These are phyloP conservation scores for Ivindomyrus marchei DNA, from an alignment of 2,113 vertebrate genomes.

Conservation along the genomic window DNA sequence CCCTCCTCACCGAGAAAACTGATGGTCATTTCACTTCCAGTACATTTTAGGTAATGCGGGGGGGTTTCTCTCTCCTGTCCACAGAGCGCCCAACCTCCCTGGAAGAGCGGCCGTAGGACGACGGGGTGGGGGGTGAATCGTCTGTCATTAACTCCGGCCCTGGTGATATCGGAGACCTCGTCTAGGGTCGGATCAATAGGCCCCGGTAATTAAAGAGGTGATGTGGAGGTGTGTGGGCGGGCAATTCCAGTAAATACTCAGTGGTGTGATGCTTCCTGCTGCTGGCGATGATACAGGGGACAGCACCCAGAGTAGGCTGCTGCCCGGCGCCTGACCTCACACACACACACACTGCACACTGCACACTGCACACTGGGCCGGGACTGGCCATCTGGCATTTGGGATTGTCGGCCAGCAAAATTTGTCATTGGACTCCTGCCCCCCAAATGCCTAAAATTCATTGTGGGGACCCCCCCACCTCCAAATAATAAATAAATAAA, in stretches of 20 bases:
- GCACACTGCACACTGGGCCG: neutral
- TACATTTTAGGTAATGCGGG: neutral
- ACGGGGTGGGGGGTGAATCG: conserved; percentile 42
- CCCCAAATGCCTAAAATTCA: neutral
- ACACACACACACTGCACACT: neutral
- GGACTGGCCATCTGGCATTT: neutral
- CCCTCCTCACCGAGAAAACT: neutral
- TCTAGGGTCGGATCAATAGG: conserved; percentile 64
- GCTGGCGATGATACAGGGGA: conserved; percentile 54
- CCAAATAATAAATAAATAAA: neutral
- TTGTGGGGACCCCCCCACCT: neutral
- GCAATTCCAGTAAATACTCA: conserved; percentile 65
- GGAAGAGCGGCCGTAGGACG: neutral
- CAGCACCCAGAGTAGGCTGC: conserved; percentile 36
- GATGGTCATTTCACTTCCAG: neutral
- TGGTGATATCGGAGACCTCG: conserved; percentile 49
- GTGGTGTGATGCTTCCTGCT: conserved; percentile 51
- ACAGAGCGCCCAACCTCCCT: neutral
- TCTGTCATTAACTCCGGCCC: conserved; percentile 62
- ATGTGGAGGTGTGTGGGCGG: conserved; percentile 33
- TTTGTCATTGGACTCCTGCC: neutral
- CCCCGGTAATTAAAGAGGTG: conserved; percentile 72
- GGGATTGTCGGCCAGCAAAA: neutral
- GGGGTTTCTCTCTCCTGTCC: neutral
- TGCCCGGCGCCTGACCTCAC: conserved; percentile 18